Evolutionary conservation across 2,113 vertebrate species (phyloP).

Genomic region (Rhineura floridana): DNA sequence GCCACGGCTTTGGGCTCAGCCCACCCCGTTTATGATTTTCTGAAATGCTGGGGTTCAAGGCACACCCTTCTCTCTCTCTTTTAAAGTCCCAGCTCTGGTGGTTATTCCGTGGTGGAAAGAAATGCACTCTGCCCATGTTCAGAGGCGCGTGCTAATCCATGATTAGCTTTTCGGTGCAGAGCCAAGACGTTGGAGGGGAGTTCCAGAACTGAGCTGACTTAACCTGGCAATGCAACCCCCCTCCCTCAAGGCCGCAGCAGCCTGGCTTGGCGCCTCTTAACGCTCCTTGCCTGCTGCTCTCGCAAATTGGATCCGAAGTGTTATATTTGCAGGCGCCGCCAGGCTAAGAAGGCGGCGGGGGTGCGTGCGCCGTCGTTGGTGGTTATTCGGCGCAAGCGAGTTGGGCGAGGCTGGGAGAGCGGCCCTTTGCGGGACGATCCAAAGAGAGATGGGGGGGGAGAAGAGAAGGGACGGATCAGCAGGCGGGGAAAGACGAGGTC

Average conservation of each 20-base stretch:
- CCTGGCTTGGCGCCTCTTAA: background rate
- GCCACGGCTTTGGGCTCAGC: too few relatives aligned
- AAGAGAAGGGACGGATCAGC: background rate
- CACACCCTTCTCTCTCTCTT: background rate
- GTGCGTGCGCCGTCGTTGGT: too few relatives aligned
- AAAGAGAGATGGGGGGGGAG: background rate
- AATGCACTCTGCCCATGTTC: background rate
- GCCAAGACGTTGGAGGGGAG: background rate
- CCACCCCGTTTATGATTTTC: background rate
- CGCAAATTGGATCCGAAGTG: slow-evolving; percentile 3
- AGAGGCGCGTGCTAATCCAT: background rate
- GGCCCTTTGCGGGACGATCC: background rate
- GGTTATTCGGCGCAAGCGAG: background rate
- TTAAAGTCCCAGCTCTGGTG: background rate
- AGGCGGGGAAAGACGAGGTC: background rate
- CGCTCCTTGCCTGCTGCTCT: background rate
- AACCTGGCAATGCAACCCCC: too few relatives aligned
- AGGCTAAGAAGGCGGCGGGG: too few relatives aligned
- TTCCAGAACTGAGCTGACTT: background rate
- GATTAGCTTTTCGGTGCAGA: background rate
- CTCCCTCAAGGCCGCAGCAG: background rate
- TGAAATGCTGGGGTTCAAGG: background rate
- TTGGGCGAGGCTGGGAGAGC: background rate
- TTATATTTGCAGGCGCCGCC: background rate
- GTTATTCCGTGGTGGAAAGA: background rate